Evolutionary conservation across 1,140 invertebrate species (phyloP), one percentile per base, ranked within the genome.

Genomic region (Leptinotarsa undecemlineata): DNA sequence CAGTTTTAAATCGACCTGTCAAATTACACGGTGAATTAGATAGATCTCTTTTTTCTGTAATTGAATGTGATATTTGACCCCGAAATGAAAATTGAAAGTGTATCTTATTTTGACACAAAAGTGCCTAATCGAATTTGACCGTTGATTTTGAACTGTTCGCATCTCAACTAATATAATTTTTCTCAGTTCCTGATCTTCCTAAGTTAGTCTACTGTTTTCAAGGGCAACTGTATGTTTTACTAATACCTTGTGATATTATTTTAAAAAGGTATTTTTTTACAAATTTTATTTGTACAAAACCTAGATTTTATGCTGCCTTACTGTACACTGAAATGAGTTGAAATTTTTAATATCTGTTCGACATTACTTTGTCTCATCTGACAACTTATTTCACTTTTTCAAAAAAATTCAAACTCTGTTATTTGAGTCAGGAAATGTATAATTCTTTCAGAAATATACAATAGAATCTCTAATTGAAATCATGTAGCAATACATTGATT

Each of bases 171-270:
- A 57, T 57, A 15, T 57, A 17, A 14, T 17, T 57, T 57, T 57
- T 57, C 51, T 20, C 19, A 69, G 48, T 69, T 42, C 33, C 67
- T 69, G 33, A 69, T 42, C 19, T 69, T 26, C 23, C 48, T 69
- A 48, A 42, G n/a, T 42, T 69, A 48, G n/a, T 69, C 33, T 23
- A 48, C 48, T 69, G 42, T 47, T 69, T 69, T 42, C 33, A 17
- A 69, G 19, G 19, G 23, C 23, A 42, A 69, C 23, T 70, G 42
- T 51, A 70, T 70, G n/a, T 6, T 51, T 17, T 51, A 17, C 21
- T 42, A 70, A 70, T 76, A 75, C 69, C 73, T 76, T 79, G 77
- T 79, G 77, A 79, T 79, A 79, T 79, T 79, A 76, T 79, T 79
- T 79, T 73, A 57, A 23, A 64, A 79, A 74, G 73, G 75, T 64